These are phyloP conservation scores for Augochlorella aurata DNA, from an alignment of 2,888 invertebrate species.

Conservation along the genomic window DNA sequence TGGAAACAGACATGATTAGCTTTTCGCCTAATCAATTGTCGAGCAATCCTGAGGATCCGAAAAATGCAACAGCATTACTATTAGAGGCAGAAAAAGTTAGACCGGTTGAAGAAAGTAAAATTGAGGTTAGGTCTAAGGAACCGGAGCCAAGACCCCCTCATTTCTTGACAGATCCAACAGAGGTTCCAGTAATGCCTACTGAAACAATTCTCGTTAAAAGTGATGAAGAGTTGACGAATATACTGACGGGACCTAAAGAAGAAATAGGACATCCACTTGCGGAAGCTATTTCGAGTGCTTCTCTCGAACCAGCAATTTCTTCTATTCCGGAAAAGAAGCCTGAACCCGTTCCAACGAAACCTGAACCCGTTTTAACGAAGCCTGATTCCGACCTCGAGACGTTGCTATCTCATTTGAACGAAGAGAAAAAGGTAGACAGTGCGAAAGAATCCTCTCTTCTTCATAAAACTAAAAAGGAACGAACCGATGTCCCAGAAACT, in stretches of 20 bases:
- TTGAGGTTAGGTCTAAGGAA: constrained; percentile 49
- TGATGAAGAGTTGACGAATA: background rate
- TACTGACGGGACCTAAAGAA: background rate
- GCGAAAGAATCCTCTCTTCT: constrained; percentile 61
- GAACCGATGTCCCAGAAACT: constrained; percentile 63
- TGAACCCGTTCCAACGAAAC: background rate
- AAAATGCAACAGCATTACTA: constrained; percentile 36
- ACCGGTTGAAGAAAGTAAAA: constrained; percentile 13
- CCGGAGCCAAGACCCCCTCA: constrained; percentile 3
- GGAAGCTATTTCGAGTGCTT: constrained; percentile 8
- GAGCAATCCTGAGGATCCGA: constrained; percentile 22
- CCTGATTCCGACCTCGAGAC: constrained; percentile 6
- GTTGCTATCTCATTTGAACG: constrained; percentile 1
- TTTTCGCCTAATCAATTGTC: constrained; percentile 22
- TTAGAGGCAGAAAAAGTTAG: constrained; percentile 38
- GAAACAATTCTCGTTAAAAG: constrained; percentile 9
- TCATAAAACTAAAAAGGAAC: constrained; percentile 55
- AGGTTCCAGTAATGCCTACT: background rate
- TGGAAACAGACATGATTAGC: constrained; percentile 40
- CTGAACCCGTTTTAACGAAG: background rate
- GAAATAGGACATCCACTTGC: background rate
- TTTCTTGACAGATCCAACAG: constrained; percentile 25
- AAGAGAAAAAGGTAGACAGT: constrained; percentile 52
- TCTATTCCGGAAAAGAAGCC: constrained; percentile 40
- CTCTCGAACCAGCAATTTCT: constrained; percentile 13